phyloP scores from a whole-genome alignment of 1,140 invertebrate genomes.

The Arctopsyche grandis region DNA sequence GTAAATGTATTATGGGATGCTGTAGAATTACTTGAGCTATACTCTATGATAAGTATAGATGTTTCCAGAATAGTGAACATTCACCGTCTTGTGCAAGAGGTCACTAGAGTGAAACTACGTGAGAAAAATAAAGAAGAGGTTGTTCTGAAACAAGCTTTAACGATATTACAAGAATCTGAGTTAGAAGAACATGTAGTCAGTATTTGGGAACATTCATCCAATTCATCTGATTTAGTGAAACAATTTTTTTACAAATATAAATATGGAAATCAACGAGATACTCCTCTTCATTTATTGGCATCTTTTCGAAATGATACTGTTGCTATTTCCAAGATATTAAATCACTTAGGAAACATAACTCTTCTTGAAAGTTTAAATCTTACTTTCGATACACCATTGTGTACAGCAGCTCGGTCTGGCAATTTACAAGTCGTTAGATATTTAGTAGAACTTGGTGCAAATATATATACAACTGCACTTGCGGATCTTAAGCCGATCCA shows the following conservation, averaged over 20 bases:
- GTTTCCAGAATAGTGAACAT: not conserved
- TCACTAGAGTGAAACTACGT: not conserved
- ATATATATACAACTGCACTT: not conserved
- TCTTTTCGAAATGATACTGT: not conserved
- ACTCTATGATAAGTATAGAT: not conserved
- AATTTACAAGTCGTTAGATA: not conserved
- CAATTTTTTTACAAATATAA: not conserved
- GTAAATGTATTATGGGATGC: not conserved
- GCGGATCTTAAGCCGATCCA: not conserved
- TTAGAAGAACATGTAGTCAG: not conserved
- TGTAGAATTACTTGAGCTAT: not conserved
- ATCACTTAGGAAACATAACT: not conserved
- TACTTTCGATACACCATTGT: not conserved
- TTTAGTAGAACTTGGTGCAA: not conserved
- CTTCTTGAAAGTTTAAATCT: not conserved
- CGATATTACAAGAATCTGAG: not conserved
- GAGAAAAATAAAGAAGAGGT: not conserved
- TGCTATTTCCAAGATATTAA: not conserved
- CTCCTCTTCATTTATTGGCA: not conserved
- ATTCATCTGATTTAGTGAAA: not conserved
- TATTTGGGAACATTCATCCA: not conserved
- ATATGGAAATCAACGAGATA: not conserved
- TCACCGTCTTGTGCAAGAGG: not conserved
- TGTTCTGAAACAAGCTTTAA: not conserved
- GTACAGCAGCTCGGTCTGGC: not conserved